Conservation (phyloP, 2,797 vertebrate species). For the Tenualosa ilisha region DNA sequence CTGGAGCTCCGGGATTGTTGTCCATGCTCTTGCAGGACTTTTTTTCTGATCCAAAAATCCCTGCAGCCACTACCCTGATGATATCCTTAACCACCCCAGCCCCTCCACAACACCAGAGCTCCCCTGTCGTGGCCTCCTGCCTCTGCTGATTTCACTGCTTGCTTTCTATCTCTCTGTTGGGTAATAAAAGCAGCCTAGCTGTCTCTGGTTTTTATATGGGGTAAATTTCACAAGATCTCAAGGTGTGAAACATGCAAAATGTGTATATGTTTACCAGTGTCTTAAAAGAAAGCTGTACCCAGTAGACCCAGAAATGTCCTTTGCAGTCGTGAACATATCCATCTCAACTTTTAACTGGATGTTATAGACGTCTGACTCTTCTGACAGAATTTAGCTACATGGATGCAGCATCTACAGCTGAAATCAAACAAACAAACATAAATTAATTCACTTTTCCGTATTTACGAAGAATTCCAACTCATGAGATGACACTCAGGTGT, state of each 20-base stretch:
- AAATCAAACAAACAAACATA: background rate
- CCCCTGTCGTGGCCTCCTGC: background rate
- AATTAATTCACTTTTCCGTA: background rate
- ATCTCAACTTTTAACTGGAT: background rate
- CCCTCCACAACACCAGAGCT: background rate
- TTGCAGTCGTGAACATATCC: background rate
- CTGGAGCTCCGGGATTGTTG: slow-evolving; percentile 42
- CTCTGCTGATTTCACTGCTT: slow-evolving; percentile 29
- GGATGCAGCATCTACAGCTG: background rate
- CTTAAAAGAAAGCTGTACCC: background rate
- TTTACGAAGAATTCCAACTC: background rate
- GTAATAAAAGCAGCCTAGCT: background rate
- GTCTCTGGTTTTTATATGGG: background rate
- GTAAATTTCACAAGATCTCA: background rate
- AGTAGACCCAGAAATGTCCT: background rate
- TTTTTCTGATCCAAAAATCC: slow-evolving; percentile 43
- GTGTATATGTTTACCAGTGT: background rate
- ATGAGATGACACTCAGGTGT: background rate
- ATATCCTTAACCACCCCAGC: background rate
- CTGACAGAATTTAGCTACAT: background rate
- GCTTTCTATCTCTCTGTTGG: background rate
- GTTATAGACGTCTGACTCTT: background rate
- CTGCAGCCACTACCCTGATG: background rate
- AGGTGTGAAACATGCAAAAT: slow-evolving; percentile 1
- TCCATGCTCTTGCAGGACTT: slow-evolving; percentile 40